These are phyloP conservation scores for Caenorhabditis doughertyi DNA, from an alignment of 2,888 invertebrate genomes.

Conservation along the genomic window DNA sequence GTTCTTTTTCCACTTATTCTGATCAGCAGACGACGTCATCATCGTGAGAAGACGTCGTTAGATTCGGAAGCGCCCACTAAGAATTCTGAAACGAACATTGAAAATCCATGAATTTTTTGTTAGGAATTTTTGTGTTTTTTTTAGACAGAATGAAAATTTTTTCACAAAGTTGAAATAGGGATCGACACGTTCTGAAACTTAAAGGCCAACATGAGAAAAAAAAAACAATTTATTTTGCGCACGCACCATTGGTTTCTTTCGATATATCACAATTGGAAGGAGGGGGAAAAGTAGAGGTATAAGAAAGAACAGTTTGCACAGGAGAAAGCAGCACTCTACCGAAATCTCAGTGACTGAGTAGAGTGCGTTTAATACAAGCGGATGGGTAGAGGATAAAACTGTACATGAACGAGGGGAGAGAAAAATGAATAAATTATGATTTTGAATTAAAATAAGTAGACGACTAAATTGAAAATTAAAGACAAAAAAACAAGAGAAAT, in stretches of 20 bases:
- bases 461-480: not conserved
- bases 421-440: conserved; percentile 19
- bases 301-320: not conserved
- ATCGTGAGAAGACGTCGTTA: not conserved
- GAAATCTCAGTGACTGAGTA: too few relatives aligned
- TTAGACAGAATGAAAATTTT: too few relatives aligned
- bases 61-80: not conserved
- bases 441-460: not conserved
- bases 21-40: not conserved
- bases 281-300: not conserved
- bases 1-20: conserved; percentile 19
- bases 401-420: not conserved
- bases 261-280: conserved; percentile 20
- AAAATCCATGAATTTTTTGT: not conserved
- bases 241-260: conserved; percentile 7
- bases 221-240: not conserved
- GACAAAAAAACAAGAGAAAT: too few relatives aligned
- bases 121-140: not conserved
- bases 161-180: not conserved
- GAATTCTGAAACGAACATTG: not conserved
- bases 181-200: not conserved
- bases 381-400: conserved; percentile 1
- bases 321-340: not conserved
- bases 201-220: not conserved
- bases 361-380: not conserved